Base-by-base conservation (phyloP, 2,113 vertebrate genomes). In the Notothenia rossii region DNA sequence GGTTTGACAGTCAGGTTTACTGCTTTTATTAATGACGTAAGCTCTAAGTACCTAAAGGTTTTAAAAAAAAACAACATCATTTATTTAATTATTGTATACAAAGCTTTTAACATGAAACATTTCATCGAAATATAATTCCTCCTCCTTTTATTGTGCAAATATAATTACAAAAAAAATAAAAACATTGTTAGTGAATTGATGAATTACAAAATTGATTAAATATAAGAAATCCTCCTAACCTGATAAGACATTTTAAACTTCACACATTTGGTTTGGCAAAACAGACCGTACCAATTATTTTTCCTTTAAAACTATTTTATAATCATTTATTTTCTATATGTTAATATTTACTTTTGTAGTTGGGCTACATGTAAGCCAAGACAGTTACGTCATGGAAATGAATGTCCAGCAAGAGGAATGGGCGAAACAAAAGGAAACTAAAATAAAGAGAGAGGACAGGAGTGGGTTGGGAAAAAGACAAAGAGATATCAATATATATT, bases 331-430 rank as follows among this genome's bases (percentile, higher is more conserved):
- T 33, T 50, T 36, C 7, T 3, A 40, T 33, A 67, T 54, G 17
- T 11, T 10, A 49, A 29, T 71, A 55, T 55, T 60, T 55, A 64
- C 0, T 61, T 25, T 53, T 77, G 81, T 18, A 72, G 55, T 80
- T 36, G 13, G 25, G n/a, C 72, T 79, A 13, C 75, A 87, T 79
- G 69, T 86, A 53, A 83, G 82, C 83, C 86, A 91, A 88, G 84
- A 79, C 85, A 92, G 89, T 95, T 92, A 95, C 94, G 94, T 95
- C 94, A 95, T 94, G 94, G 93, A 95, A 94, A 89, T 88, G 77
- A 66, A 91, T 86, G 90, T 93, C 90, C 88, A 87, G 86, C 79
- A 72, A 84, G 50, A 85, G 71, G 69, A 93, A 83, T 85, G 82
- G 88, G 85, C 80, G 88, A 94, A 90, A 95, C 93, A 94, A 94